Evolutionary conservation across 2,113 vertebrate genomes (phyloP).

Genomic region (Nettapus auritus): DNA sequence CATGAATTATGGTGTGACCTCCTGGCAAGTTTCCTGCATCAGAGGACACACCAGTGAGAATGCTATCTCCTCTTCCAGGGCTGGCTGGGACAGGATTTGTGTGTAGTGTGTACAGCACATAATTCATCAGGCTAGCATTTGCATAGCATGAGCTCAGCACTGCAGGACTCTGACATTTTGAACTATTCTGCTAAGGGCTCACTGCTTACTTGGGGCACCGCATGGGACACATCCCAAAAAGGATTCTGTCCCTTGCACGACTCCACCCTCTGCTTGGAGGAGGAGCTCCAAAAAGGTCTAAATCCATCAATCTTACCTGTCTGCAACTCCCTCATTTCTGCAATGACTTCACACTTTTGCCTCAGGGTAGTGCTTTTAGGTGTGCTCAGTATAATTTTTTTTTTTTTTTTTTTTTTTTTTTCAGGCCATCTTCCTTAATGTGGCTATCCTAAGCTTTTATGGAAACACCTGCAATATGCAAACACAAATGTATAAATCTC

Average conservation of each 20-base stretch:
- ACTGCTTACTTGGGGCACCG: not conserved
- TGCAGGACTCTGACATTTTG: slow-evolving; percentile 53
- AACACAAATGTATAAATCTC: slow-evolving; percentile 14
- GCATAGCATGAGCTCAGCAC: slow-evolving; percentile 58
- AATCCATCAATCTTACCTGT: slow-evolving; percentile 60
- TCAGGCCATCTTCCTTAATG: slow-evolving; percentile 77
- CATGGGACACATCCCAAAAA: not conserved
- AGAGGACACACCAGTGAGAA: slow-evolving; percentile 50
- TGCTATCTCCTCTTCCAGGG: slow-evolving; percentile 35
- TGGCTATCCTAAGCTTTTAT: slow-evolving; percentile 79
- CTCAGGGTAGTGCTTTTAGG: slow-evolving; percentile 77
- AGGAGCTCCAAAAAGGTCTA: not conserved
- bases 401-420: slow-evolving; percentile 81
- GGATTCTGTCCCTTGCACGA: not conserved
- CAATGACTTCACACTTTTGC: slow-evolving; percentile 65
- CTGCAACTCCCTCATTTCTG: slow-evolving; percentile 76
- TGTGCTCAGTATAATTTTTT: slow-evolving; percentile 73
- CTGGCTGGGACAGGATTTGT: slow-evolving; percentile 59
- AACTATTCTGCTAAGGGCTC: slow-evolving; percentile 18
- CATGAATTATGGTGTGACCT: slow-evolving; percentile 55
- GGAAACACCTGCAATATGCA: slow-evolving; percentile 78
- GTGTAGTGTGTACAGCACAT: slow-evolving; percentile 43
- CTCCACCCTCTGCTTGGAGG: not conserved
- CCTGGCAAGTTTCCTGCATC: slow-evolving; percentile 55
- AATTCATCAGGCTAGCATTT: slow-evolving; percentile 57